Conservation (phyloP, 1,140 invertebrate genomes). For the Hesperophylax magnus region DNA sequence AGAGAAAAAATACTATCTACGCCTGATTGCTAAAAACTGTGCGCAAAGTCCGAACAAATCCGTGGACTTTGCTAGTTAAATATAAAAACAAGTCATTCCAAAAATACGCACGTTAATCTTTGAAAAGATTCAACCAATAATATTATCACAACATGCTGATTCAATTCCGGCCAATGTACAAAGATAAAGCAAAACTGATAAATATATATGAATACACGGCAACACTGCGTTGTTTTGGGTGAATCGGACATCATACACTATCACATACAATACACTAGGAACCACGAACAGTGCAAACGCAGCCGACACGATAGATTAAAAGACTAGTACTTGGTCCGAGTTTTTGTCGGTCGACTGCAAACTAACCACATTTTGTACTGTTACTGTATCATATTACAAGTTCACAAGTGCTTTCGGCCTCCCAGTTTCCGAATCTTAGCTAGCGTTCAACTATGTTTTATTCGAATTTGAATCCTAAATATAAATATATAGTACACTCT, state of each 20-base stretch:
- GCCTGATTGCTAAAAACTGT: too few relatives aligned
- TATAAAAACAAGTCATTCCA: too few relatives aligned
- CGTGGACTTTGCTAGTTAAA: too few relatives aligned
- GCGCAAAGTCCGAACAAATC: too few relatives aligned
- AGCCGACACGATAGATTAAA: neutral
- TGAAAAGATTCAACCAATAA: too few relatives aligned
- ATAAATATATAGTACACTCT: too few relatives aligned
- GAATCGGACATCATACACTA: neutral
- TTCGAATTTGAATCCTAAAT: neutral
- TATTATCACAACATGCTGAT: too few relatives aligned
- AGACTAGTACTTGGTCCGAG: neutral
- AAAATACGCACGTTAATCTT: too few relatives aligned
- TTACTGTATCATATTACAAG: neutral
- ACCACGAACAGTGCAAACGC: neutral
- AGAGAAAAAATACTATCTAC: too few relatives aligned
- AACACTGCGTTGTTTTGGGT: neutral
- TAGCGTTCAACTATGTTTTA: neutral
- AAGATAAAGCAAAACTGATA: conserved; percentile 14
- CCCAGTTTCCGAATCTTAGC: neutral
- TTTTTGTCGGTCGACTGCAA: neutral
- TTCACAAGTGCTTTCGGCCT: neutral
- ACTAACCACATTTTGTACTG: neutral
- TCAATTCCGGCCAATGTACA: neutral
- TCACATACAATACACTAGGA: neutral
- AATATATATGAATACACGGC: neutral